A percentile compares a stretch with the other conserved stretches of the same genome.
Evolutionary conservation across 2,888 invertebrate species (phyloP).

Genomic region (Herminia tarsipennalis): DNA sequence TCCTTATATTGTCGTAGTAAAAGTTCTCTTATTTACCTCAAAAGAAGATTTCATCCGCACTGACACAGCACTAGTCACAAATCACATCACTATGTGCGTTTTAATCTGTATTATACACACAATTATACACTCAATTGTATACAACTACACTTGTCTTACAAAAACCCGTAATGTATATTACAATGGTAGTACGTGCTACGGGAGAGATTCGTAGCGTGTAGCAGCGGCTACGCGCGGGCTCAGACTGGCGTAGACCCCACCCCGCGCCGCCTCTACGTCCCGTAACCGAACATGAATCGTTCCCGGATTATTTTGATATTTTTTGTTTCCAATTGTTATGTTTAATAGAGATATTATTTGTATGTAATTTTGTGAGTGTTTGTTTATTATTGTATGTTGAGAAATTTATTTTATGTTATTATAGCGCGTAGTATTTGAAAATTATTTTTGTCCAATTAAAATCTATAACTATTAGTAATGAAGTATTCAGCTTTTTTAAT

Average conservation of each 20-base stretch:
- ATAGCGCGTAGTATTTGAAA: no score
- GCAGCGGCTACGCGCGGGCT: conserved; percentile 74
- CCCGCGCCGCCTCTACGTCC: conserved; percentile 60
- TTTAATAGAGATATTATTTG: conserved; percentile 29
- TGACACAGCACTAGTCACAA: conserved; percentile 50
- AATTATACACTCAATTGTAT: conserved; percentile 37
- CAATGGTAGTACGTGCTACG: conserved; percentile 27
- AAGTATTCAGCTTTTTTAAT: no score
- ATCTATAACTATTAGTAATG: no score
- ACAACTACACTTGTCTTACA: conserved; percentile 40
- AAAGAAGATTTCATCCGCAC: conserved; percentile 52
- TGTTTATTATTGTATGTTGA: not conserved
- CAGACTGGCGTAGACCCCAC: conserved; percentile 77
- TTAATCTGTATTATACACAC: conserved; percentile 32
- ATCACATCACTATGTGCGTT: conserved; percentile 51
- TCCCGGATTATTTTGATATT: conserved; percentile 43
- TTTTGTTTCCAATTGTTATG: conserved; percentile 45
- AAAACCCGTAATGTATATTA: conserved; percentile 43
- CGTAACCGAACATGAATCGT: conserved; percentile 52
- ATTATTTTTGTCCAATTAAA: no score
- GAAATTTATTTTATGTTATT: not conserved
- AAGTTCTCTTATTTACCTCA: conserved; percentile 51
- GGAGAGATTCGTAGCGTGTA: conserved; percentile 67
- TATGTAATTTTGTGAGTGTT: conserved; percentile 17
- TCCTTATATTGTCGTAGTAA: conserved; percentile 36